Conservation (phyloP, 2,888 invertebrate genomes). For the Drosophila merina region DNA sequence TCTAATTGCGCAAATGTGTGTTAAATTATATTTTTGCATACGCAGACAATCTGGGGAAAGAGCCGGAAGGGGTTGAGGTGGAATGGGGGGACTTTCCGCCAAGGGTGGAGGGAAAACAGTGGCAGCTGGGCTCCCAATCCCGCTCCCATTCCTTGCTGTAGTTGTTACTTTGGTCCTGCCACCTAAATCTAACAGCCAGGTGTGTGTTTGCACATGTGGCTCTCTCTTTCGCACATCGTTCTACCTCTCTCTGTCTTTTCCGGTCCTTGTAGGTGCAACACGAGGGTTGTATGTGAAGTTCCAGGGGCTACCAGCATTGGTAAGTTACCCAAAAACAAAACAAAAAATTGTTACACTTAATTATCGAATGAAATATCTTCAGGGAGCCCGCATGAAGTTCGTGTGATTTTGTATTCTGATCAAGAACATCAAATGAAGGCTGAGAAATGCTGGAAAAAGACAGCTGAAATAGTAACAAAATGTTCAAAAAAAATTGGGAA, state of each 20-base stretch:
- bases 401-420: conserved; percentile 18
- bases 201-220: conserved; percentile 37
- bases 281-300: conserved; percentile 40
- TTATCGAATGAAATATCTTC: conserved; percentile 35
- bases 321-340: conserved; percentile 6
- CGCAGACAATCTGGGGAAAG: conserved; percentile 59
- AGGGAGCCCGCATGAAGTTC: conserved; percentile 19
- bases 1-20: conserved; percentile 80
- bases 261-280: conserved; percentile 3
- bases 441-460: conserved; percentile 14
- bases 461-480: conserved; percentile 33
- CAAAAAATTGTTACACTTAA: conserved; percentile 22
- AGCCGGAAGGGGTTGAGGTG: conserved; percentile 24
- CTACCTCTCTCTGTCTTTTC: background rate
- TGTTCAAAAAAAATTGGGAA: background rate
- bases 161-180: conserved; percentile 56
- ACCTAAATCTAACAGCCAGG: conserved; percentile 46
- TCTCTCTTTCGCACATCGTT: conserved; percentile 9
- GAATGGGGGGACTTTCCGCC: background rate
- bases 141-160: conserved; percentile 47
- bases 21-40: conserved; percentile 80
- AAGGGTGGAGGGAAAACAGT: conserved; percentile 18
- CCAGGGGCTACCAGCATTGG: conserved; percentile 27
- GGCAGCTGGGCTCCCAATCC: conserved; percentile 47
- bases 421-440: conserved; percentile 30